These are phyloP conservation scores for Carassius carassius DNA, from an alignment of 2,113 vertebrate genomes.

Conservation along the genomic window DNA sequence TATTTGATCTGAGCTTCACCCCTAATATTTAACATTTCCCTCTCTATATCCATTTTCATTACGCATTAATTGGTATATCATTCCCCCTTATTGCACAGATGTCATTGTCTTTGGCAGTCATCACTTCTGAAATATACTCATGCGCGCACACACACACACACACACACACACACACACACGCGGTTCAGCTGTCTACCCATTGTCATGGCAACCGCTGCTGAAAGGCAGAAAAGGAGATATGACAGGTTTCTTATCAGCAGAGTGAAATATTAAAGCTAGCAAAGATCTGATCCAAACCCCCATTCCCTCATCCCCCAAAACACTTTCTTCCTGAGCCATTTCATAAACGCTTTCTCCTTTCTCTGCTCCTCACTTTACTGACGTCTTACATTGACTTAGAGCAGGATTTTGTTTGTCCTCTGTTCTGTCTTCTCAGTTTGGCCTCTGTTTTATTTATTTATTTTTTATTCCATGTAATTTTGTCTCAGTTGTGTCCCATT, in stretches of 20 bases:
- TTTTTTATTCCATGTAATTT: constrained; percentile 14
- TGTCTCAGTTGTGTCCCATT: constrained; percentile 13
- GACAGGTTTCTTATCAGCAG: constrained; percentile 60
- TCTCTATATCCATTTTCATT: neutral
- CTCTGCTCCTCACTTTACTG: constrained; percentile 5
- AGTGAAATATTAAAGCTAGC: constrained; percentile 67
- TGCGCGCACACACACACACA: neutral
- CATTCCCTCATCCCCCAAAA: neutral
- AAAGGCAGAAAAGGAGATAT: constrained; percentile 48
- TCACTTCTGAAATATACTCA: constrained; percentile 31
- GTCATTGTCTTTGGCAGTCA: constrained; percentile 41
- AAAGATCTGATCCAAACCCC: constrained; percentile 57
- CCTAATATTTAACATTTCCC: neutral
- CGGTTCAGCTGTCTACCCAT: constrained; percentile 42
- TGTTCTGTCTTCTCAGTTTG: constrained; percentile 19
- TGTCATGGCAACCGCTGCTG: constrained; percentile 64
- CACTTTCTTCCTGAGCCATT: constrained; percentile 47
- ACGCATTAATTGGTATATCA: constrained; percentile 19
- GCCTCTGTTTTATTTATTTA: neutral
- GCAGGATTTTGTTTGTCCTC: constrained; percentile 36
- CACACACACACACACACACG: neutral
- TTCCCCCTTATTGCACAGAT: constrained; percentile 17
- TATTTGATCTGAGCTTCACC: neutral
- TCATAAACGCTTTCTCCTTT: constrained; percentile 43
- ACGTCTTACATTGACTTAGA: constrained; percentile 40